These are phyloP conservation scores for Apomyelois bistriatella DNA, from an alignment of 2,888 invertebrate species.

Conservation along the genomic window DNA sequence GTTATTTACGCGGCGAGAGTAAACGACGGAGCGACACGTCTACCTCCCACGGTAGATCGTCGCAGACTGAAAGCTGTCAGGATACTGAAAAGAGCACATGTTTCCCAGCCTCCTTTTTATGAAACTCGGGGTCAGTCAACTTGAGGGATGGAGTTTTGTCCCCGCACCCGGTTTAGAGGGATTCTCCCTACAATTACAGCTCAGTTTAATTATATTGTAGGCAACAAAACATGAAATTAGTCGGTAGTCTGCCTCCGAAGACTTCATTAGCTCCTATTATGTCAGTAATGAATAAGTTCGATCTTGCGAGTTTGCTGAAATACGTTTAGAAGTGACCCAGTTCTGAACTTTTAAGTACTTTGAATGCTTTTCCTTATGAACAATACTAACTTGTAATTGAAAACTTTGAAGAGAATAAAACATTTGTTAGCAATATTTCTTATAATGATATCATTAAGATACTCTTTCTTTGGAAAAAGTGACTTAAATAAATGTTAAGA, in stretches of 20 bases:
- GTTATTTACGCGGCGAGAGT: slow-evolving; percentile 59
- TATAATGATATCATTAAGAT: too few relatives aligned
- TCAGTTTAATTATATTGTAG: slow-evolving; percentile 29
- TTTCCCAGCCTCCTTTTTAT: slow-evolving; percentile 57
- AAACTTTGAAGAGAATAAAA: neutral
- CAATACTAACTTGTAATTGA: neutral
- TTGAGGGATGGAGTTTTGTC: slow-evolving; percentile 49
- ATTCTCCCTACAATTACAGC: slow-evolving; percentile 29
- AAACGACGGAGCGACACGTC: slow-evolving; percentile 32
- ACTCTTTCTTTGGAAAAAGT: too few relatives aligned
- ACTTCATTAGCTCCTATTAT: slow-evolving; percentile 8
- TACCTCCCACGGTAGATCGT: slow-evolving; percentile 36
- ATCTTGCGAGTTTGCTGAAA: neutral
- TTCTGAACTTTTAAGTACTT: neutral
- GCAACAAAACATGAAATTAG: slow-evolving; percentile 14
- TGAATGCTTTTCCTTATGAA: neutral
- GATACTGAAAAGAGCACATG: slow-evolving; percentile 57
- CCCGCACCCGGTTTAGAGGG: slow-evolving; percentile 25
- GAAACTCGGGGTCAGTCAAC: slow-evolving; percentile 65
- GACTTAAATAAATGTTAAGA: too few relatives aligned
- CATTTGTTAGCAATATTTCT: neutral
- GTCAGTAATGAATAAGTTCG: slow-evolving; percentile 6
- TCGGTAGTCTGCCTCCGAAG: neutral
- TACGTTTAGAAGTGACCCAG: neutral
- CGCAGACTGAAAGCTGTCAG: slow-evolving; percentile 52